These are phyloP conservation scores for Thecophora atra DNA, from an alignment of 2,888 invertebrate species.

Conservation along the genomic window DNA sequence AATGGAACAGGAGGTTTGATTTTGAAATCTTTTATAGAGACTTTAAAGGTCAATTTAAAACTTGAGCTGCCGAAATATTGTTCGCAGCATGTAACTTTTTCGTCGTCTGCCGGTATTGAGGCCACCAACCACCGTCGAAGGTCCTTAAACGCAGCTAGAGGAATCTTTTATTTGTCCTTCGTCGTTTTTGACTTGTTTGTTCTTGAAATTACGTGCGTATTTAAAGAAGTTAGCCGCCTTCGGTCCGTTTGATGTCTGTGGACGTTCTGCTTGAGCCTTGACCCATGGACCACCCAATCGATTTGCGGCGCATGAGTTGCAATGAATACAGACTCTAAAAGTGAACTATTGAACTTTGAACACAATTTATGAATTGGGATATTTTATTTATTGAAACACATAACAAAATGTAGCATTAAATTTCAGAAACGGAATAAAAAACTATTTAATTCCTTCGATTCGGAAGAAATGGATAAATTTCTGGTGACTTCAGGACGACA, in stretches of 20 bases:
- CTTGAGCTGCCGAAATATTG: constrained; percentile 29
- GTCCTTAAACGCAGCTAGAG: constrained; percentile 3
- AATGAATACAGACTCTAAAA: too few relatives aligned
- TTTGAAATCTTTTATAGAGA: too few relatives aligned
- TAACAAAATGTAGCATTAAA: too few relatives aligned
- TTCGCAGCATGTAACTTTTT: constrained; percentile 17
- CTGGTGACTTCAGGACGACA: neutral
- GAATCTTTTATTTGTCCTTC: neutral
- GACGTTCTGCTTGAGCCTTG: constrained; percentile 8
- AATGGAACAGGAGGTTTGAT: too few relatives aligned
- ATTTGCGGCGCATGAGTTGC: constrained; percentile 25
- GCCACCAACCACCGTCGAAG: neutral
- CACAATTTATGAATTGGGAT: neutral
- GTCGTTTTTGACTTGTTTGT: neutral
- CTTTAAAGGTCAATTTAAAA: neutral
- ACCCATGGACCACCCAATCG: constrained; percentile 39
- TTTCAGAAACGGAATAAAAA: too few relatives aligned
- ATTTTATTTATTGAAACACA: neutral
- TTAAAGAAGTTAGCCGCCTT: constrained; percentile 10
- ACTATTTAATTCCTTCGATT: too few relatives aligned
- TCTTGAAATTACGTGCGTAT: neutral
- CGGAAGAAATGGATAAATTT: neutral
- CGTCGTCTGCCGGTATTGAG: neutral
- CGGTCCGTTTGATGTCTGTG: neutral
- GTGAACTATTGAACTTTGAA: neutral